phyloP scores from a whole-genome alignment of 2,888 invertebrate genomes.

The Hirtodrosophila histrioides region DNA sequence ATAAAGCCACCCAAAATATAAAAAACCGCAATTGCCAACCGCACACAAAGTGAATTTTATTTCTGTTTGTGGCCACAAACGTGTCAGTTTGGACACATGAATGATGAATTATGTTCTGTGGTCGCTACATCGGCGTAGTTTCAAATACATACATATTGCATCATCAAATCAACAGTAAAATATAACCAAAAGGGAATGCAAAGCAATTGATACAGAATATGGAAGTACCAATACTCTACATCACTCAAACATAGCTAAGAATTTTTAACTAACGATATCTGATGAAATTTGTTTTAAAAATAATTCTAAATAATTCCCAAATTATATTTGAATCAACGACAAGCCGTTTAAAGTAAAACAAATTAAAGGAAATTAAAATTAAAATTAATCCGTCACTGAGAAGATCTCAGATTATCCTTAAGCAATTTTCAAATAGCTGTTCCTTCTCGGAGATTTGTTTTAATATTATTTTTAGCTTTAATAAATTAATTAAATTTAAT shows the following conservation, averaged over 20 bases:
- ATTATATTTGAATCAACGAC: too few relatives aligned
- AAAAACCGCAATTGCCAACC: conserved; percentile 55
- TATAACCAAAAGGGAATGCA: conserved; percentile 14
- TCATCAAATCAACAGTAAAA: conserved; percentile 39
- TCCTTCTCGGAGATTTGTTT: too few relatives aligned
- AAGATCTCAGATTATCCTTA: too few relatives aligned
- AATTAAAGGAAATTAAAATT: too few relatives aligned
- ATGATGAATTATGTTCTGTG: conserved; percentile 70
- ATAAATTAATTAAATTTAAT: too few relatives aligned
- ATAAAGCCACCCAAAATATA: conserved; percentile 34
- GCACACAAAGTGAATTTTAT: conserved; percentile 76
- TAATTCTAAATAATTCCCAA: too few relatives aligned
- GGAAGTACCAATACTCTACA: conserved; percentile 14
- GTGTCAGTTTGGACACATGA: conserved; percentile 76
- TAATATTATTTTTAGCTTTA: too few relatives aligned
- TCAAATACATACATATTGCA: conserved; percentile 34
- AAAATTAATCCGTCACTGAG: too few relatives aligned
- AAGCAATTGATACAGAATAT: not conserved
- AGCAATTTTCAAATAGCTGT: too few relatives aligned
- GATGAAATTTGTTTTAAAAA: too few relatives aligned
- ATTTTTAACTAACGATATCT: not conserved
- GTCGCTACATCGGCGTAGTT: conserved; percentile 41
- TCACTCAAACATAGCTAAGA: not conserved
- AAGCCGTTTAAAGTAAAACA: too few relatives aligned
- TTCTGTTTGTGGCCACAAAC: conserved; percentile 75